Base-by-base conservation (phyloP, 2,797 vertebrate species). In the Bufotes viridis region DNA sequence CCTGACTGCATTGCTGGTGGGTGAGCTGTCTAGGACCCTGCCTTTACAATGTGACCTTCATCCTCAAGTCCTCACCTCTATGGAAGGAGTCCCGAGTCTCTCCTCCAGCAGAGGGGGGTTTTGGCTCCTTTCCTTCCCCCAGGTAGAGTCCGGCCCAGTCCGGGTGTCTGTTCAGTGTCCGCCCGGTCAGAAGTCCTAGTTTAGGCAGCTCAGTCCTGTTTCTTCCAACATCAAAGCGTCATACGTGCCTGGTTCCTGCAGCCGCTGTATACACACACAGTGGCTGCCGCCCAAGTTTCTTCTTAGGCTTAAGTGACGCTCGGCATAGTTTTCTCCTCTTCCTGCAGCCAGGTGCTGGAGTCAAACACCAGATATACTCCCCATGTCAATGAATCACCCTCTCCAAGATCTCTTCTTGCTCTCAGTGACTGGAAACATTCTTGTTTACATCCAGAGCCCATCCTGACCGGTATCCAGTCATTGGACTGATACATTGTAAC, bases 101-200 rank as follows among this genome's bases (percentile, higher is more conserved):
- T 60, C 72, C 55, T 57, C 14, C 58, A 13, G 9, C 42, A 57
- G 22, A 42, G 53, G 22, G 53, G 42, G 51, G 13, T 57, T 58
- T 63, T 22, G 42, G 18, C 29, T 12, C 12, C 29, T 15, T 42
- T 18, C 18, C 22, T 15, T 2, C 8, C 24, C 42, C 13, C 84
- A 22, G 61, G 58, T 60, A 60, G 61, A 14, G 53, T 55, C 53
- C 22, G 29, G 57, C 22, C 6, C 74, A 13, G 11, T 78, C 0
- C 24, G 18, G n/a, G 79, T 11, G 75, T 82, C 79, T 89, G 88
- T 34, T 86, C 82, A 26, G 49, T 86, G 88, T 86, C 84, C 79
- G 26, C 42, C 51, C 42, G 79, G 84, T 82, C 69, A 89, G 69
- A 89, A 81, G 83, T 89, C 87, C 87, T 76, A 81, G 78, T 84